Percentiles rank a stretch among this genome's conserved stretches.
These are phyloP conservation scores for Cichlasoma orientale DNA, from an alignment of 2,797 vertebrate genomes.

Conservation along the genomic window DNA sequence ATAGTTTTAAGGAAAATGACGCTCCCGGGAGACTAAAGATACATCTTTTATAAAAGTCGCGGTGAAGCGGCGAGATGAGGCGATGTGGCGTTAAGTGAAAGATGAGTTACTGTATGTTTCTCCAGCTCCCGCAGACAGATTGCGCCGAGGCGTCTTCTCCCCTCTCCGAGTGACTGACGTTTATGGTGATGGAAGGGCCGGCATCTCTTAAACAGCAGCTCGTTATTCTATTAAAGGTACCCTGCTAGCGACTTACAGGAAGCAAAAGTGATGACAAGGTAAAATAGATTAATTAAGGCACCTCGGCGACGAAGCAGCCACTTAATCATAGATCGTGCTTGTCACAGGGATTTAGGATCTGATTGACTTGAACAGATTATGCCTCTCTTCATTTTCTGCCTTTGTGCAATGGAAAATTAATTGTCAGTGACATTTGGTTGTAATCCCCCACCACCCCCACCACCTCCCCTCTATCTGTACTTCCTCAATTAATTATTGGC, in stretches of 20 bases:
- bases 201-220: conserved; percentile 31
- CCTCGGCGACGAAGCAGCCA: conserved; percentile 42
- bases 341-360: conserved; percentile 72
- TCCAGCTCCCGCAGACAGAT: conserved; percentile 18
- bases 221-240: conserved; percentile 62
- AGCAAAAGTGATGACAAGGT: conserved; percentile 74
- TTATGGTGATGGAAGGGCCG: conserved; percentile 46
- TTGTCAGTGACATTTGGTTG: conserved; percentile 73
- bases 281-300: conserved; percentile 75
- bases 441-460: conserved; percentile 43
- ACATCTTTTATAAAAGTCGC: conserved; percentile 29
- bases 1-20: conserved; percentile 45
- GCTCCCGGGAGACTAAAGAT: conserved; percentile 18
- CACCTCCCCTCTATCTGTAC: conserved; percentile 35
- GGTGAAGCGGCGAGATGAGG: conserved; percentile 13
- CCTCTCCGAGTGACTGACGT: conserved; percentile 33
- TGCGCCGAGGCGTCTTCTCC: conserved; percentile 2
- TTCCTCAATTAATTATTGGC: conserved; percentile 64
- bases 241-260: conserved; percentile 54
- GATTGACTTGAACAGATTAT: conserved; percentile 76
- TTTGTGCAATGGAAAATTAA: conserved; percentile 71
- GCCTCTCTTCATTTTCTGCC: conserved; percentile 65
- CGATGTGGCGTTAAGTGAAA: conserved; percentile 22
- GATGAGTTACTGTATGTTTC: conserved; percentile 38
- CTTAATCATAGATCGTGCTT: conserved; percentile 73